These are phyloP conservation scores for Melinaea marsaeus DNA, from an alignment of 2,888 invertebrate genomes.

Conservation along the genomic window DNA sequence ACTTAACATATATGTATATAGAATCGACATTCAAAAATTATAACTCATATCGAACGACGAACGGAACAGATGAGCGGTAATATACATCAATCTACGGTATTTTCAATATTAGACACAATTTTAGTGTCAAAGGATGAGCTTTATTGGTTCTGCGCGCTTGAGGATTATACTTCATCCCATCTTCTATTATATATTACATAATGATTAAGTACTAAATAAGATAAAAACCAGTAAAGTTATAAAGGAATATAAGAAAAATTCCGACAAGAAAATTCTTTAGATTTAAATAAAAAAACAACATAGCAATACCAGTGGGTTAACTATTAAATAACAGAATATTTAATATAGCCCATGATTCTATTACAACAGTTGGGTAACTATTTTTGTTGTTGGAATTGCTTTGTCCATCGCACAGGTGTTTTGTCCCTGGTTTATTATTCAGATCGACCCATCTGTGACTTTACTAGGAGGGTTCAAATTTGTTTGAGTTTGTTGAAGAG, in stretches of 20 bases:
- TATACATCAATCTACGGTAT: too few relatives aligned
- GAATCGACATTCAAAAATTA: too few relatives aligned
- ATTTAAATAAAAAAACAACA: neutral
- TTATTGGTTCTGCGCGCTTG: too few relatives aligned
- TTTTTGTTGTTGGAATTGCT: neutral
- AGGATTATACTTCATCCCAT: too few relatives aligned
- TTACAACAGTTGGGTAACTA: neutral
- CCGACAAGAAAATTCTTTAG: neutral
- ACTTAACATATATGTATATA: too few relatives aligned
- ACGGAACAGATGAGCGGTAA: too few relatives aligned
- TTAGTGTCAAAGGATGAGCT: too few relatives aligned
- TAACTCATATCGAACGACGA: too few relatives aligned
- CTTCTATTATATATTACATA: too few relatives aligned
- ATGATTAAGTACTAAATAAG: too few relatives aligned
- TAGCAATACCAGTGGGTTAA: neutral
- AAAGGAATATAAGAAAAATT: neutral
- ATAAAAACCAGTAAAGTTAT: too few relatives aligned
- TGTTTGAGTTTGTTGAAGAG: conserved; percentile 8
- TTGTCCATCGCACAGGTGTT: conserved; percentile 56
- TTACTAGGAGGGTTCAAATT: conserved; percentile 32
- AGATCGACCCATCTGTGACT: conserved; percentile 41
- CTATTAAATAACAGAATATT: neutral
- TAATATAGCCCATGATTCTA: neutral
- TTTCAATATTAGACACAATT: too few relatives aligned
- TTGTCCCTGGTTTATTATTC: conserved; percentile 62